These are phyloP conservation scores for Tragelaphus imberbis DNA, from an alignment of 2,113 vertebrate genomes.

Conservation along the genomic window DNA sequence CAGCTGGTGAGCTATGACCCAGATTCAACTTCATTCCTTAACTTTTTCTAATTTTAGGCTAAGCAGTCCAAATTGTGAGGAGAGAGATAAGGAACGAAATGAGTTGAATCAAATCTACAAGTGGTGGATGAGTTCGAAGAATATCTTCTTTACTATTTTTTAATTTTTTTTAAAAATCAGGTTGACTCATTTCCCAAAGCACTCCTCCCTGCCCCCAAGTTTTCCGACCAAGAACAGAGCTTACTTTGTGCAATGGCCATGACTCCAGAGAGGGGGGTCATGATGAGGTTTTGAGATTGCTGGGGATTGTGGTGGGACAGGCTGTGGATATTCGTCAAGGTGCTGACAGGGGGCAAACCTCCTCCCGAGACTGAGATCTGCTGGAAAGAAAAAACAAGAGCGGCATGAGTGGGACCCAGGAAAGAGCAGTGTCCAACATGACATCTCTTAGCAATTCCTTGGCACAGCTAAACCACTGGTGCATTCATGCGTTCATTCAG, in stretches of 20 bases:
- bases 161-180: background rate
- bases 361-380: constrained; percentile 95
- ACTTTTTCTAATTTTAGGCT: background rate
- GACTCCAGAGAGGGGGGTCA: constrained; percentile 96
- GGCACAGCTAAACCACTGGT: background rate
- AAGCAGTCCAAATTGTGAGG: background rate
- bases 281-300: constrained; percentile 97
- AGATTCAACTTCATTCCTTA: background rate
- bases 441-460: background rate
- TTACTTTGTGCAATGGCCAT: constrained; percentile 96
- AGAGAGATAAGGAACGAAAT: background rate
- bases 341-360: constrained; percentile 95
- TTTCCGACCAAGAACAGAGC: constrained; percentile 38
- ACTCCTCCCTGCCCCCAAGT: background rate
- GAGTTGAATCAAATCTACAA: background rate
- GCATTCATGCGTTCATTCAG: background rate
- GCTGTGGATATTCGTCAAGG: constrained; percentile 97
- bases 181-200: background rate
- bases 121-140: background rate
- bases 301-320: constrained; percentile 90
- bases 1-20: background rate
- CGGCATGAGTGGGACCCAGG: background rate
- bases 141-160: background rate
- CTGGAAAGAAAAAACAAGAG: constrained; percentile 20
- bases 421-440: background rate